Evolutionary conservation across 2,113 vertebrate species (phyloP).

Genomic region (Centropus bengalensis): DNA sequence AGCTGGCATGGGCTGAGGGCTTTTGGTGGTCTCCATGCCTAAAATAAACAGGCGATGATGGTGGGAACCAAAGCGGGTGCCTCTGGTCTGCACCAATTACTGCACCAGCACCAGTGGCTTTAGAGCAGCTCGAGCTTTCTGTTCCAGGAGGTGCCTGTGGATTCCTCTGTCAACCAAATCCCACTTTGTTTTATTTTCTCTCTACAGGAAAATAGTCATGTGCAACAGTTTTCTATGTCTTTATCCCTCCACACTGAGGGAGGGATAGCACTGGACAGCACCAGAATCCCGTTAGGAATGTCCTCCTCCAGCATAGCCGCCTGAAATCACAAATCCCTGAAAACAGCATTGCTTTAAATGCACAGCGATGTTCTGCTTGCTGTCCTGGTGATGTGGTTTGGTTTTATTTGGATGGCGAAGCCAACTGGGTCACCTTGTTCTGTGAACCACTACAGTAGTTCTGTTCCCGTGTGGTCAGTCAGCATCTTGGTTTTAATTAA

Average conservation of each 20-base stretch:
- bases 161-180: too few relatives aligned
- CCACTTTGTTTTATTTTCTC: not conserved
- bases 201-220: not conserved
- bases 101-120: not conserved
- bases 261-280: not conserved
- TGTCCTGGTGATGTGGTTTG: not conserved
- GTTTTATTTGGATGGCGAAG: rapidly evolving
- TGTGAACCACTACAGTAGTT: rapidly evolving
- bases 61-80: not conserved
- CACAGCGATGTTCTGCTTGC: not conserved
- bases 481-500: not conserved
- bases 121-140: not conserved
- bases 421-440: not conserved
- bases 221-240: not conserved
- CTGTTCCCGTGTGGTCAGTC: not conserved
- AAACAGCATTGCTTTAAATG: not conserved
- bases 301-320: rapidly evolving
- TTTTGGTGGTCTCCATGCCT: too few relatives aligned
- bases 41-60: rapidly evolving
- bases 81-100: too few relatives aligned
- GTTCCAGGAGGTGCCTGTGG: not conserved
- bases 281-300: not conserved
- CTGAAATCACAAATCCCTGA: not conserved
- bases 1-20: rapidly evolving
- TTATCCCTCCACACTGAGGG: not conserved